Base-by-base conservation (phyloP, 2,888 invertebrate species). In the Oscheius myriophilus region DNA sequence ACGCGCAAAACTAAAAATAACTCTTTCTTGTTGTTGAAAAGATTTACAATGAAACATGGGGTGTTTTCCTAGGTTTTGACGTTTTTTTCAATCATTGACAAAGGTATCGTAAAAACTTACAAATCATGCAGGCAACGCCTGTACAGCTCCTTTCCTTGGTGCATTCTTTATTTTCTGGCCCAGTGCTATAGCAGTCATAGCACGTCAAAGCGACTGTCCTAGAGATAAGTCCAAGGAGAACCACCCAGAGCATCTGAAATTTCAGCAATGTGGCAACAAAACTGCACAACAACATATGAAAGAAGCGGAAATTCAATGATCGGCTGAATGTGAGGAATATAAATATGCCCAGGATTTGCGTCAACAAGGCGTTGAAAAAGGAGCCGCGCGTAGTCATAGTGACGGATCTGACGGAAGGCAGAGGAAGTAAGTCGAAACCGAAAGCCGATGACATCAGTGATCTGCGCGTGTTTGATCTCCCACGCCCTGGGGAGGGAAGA, bases 81-180 rank as follows among this genome's bases (percentile, higher is more conserved):
- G 9, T 33, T 33, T 33, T 3, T 33, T 33, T 33, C 33, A 33
- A 33, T n/a, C n/a, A 9, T 33, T 33, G 9, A 33, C 3, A 33
- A 33, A 33, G 11, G 18, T 52, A n/a, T n/a, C n/a, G n/a, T 26
- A 18, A 9, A 25, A 23, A 59, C 61, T 59, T 67, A 80, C 83
- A 83, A 39, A 83, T 81, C 76, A 83, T 73, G 69, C 83, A 83
- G 39, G 83, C 83, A 23, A 75, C 74, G 54, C 83, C 83, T 25
- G 75, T 71, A 67, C 83, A 83, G 55, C 71, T 77, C 51, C 73
- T 67, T 18, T 74, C 73, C 62, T 70, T 71, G 25, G 72, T 80
- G 72, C 83, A 83, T 52, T 80, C 74, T 59, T 73, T 76, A 51
- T 75, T 73, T 43, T 73, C 76, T 2, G 73, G 76, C 49, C 75